phyloP scores from a whole-genome alignment of 2,888 invertebrate genomes.

The Adineta ricciae region DNA sequence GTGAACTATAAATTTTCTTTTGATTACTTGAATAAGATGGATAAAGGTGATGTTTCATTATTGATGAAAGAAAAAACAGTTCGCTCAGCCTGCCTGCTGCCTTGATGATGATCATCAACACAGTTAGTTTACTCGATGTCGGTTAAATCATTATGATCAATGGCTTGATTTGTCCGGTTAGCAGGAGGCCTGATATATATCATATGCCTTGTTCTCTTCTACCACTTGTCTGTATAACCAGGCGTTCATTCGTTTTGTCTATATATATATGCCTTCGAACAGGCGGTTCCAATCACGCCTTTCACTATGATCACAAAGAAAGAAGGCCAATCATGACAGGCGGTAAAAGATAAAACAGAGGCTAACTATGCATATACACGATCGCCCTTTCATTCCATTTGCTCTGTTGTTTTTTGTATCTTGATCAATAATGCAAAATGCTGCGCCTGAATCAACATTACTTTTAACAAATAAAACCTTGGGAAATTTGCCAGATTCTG shows the following conservation, averaged over 20 bases:
- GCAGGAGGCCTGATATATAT: neutral
- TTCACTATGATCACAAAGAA: neutral
- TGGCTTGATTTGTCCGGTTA: neutral
- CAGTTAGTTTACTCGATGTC: neutral
- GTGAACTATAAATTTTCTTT: neutral
- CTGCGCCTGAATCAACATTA: neutral
- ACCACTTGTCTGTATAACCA: neutral
- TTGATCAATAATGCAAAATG: neutral
- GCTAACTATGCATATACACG: neutral
- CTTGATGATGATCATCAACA: neutral
- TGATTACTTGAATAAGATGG: neutral
- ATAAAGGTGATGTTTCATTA: neutral
- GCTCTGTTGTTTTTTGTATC: neutral
- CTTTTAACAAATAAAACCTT: neutral
- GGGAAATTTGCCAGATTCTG: neutral
- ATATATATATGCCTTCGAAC: neutral
- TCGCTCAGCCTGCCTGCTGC: neutral
- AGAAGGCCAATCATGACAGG: conserved; percentile 13
- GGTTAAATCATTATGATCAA: conserved; percentile 13
- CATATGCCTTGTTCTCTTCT: neutral
- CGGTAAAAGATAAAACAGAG: neutral
- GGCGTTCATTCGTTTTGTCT: neutral
- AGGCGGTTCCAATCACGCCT: conserved; percentile 15
- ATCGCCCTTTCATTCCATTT: neutral
- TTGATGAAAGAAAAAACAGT: neutral